Base-by-base conservation (phyloP, 2,888 invertebrate species). In the Pandemis cinnamomeana region DNA sequence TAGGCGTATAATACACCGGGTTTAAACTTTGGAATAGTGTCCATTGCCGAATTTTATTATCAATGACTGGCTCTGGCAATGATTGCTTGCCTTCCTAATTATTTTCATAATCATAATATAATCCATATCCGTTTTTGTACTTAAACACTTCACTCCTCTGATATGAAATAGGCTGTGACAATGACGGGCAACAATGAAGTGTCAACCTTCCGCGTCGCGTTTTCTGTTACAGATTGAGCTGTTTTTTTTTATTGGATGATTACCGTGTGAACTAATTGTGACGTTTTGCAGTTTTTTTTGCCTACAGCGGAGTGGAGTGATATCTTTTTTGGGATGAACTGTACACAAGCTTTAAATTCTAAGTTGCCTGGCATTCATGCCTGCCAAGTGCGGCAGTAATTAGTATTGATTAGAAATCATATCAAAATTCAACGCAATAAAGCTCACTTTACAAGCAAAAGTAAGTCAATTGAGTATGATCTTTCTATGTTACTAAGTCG, bases 11-110 rank as follows among this genome's bases (percentile, higher is more conserved):
- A 41, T 20, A 67, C 67, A 67, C 53, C 27, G 7, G 64, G 27
- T 60, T 11, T 44, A 6, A 20, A 48, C 13, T 42, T 46, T 44
- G 63, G 63, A 42, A 27, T 67, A 70, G 70, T 70, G 62, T 51
- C 70, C 27, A 48, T 48, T 55, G 51, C 51, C 7, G 36, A 67
- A 27, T 61, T 62, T 70, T 68, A 61, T 61, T 69, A 62, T 62
- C 41, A 61, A 53, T 70, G 69, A 70, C 69, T 70, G 70, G 70
- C 70, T 41, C 69, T 70, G 70, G 70, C 70, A 51, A 61, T 13
- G 41, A 44, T 58, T 46, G 51, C 27, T 44, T 48, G 66, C 67
- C 67, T 67, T 67, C 67, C 48, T 64, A 51, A 67, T 63, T 63
- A 42, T 41, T 53, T n/a, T 67, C 20, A 53, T 51, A 66, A 48